Evolutionary conservation across 2,888 invertebrate genomes (phyloP), one percentile per base, ranked within the genome.

Genomic region (Drosophila trichaetosa): DNA sequence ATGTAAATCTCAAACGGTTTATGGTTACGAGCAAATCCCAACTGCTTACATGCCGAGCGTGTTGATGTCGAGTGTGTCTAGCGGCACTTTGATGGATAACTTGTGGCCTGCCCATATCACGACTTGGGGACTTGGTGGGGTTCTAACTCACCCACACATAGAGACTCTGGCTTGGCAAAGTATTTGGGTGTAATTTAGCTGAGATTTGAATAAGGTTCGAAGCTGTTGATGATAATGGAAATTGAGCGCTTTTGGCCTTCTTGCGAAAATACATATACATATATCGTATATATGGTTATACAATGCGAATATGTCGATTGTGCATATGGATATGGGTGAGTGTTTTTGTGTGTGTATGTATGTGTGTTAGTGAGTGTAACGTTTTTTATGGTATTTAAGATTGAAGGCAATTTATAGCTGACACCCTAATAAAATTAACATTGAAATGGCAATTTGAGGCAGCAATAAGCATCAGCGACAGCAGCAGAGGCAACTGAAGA

Each of bases 401-500:
- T 91, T 92, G 89, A 84, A 85, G 82, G 79, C 80, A 83, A 91
- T 92, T 91, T 92, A 92, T 92, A 82, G 84, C 80, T 82, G 79
- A 83, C 89, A 90, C 91, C 84, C 81, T 83, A 92, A 91, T 91
- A 91, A 91, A 91, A 92, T 91, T 92, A 92, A 89, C 91, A 91
- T 92, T 79, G 87, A 86, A 91, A 91, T 85, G 84, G 79, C 91
- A 87, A 89, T 87, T 88, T 87, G 87, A 87, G 89, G 91, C 90
- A 80, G 82, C 75, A 80, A 80, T 79, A 80, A 78, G 78, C 68
- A 76, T 75, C 79, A 82, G 72, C 69, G 60, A 36, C 79, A 63
- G 67, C 68, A 65, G 57, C 63, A 56, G 8, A 56, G 38, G 48
- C 46, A 60, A 52, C 46, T 56, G 36, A 53, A 68, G 64, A 61